Percentiles rank a stretch among this genome's conserved stretches.
Conservation (phyloP, 1,140 invertebrate species). For the Tachypleus tridentatus region DNA sequence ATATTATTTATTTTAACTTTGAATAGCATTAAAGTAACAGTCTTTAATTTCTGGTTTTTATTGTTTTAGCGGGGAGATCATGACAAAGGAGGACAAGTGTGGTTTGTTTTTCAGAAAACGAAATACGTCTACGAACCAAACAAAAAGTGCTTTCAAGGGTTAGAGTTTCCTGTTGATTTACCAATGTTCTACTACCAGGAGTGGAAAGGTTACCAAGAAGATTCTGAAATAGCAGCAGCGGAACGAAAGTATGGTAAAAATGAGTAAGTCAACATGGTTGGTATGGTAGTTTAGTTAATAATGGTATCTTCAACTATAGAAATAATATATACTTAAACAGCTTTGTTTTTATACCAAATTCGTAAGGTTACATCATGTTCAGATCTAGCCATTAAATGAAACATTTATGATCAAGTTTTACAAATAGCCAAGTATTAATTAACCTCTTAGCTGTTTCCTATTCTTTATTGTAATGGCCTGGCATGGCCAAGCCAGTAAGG, state of each 20-base stretch:
- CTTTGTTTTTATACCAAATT: background rate
- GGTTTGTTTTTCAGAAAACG: constrained; percentile 93
- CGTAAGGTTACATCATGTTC: background rate
- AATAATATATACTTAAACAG: background rate
- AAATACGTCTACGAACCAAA: constrained; percentile 77
- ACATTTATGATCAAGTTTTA: no score
- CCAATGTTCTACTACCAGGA: constrained; percentile 59
- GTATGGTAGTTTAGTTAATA: background rate
- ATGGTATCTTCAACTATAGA: no score
- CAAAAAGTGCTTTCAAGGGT: constrained; percentile 59
- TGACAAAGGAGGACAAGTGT: constrained; percentile 29
- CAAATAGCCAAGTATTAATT: no score
- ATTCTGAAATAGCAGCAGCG: constrained; percentile 56
- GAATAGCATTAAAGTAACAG: no score
- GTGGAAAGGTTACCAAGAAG: constrained; percentile 77
- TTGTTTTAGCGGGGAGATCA: no score
- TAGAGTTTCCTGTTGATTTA: constrained; percentile 69
- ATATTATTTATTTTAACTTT: no score
- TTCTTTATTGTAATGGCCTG: no score
- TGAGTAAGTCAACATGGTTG: constrained; percentile 44
- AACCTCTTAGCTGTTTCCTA: no score
- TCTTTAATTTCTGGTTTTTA: no score
- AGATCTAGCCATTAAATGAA: background rate
- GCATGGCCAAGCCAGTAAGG: no score
- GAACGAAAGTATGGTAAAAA: constrained; percentile 79